A percentile compares a stretch with the other conserved stretches of the same genome.
Evolutionary conservation across 2,113 vertebrate genomes (phyloP).

Genomic region (Leptosomus discolor): DNA sequence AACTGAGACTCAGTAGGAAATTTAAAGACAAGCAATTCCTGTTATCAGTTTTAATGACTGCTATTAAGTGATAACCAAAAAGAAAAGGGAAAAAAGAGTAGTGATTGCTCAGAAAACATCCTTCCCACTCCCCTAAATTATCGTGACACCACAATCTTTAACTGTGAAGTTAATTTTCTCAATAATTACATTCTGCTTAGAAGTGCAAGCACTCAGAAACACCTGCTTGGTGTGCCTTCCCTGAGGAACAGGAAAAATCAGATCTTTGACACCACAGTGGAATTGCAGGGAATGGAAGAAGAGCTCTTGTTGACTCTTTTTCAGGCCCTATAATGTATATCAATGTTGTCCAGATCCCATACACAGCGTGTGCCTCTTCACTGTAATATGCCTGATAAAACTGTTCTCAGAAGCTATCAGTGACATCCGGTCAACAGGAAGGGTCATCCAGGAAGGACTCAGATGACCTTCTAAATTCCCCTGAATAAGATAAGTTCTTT

Average conservation of each 20-base stretch:
- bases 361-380: not conserved
- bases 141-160: constrained; percentile 65
- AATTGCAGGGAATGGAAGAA: not conserved
- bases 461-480: not conserved
- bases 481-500: not conserved
- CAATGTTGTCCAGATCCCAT: fast-evolving
- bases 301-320: not conserved
- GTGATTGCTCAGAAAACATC: constrained; percentile 67
- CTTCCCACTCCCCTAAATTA: constrained; percentile 69
- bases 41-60: constrained; percentile 75
- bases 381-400: not conserved
- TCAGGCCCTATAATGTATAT: not conserved
- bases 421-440: not conserved
- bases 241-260: not conserved
- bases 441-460: not conserved
- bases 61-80: constrained; percentile 71
- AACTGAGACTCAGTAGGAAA: constrained; percentile 58
- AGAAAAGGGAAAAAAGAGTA: constrained; percentile 42
- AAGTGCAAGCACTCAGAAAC: constrained; percentile 55
- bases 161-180: constrained; percentile 74
- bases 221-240: not conserved
- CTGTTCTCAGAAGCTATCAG: not conserved
- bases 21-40: constrained; percentile 70
- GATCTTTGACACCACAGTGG: not conserved
- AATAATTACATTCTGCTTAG: constrained; percentile 71